Base-by-base conservation (phyloP, 2,113 vertebrate genomes). In the Aldabrachelys gigantea region DNA sequence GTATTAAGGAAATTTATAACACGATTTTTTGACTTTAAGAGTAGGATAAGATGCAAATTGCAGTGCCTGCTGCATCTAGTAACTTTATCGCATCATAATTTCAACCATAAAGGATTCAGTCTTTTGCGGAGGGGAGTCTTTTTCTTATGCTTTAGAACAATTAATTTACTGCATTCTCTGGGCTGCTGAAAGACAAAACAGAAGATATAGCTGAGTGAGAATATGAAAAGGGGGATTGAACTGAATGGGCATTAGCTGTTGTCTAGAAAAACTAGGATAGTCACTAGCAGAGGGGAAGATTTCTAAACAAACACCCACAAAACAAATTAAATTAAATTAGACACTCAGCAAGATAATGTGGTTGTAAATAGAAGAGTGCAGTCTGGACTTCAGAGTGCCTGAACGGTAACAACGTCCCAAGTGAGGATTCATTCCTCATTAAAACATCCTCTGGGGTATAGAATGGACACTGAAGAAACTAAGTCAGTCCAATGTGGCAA, bases 381-480 rank as follows among this genome's bases (percentile, higher is more conserved):
- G 59, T 44, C 49, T 82, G 69, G 82, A 84, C 87, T 90, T 94
- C 87, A 90, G 31, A 49, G 76, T 25, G 1, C 11, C 22, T 21
- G 75, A 78, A 53, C 87, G 6, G 85, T 88, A 0, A 0, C 69
- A 93, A 57, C 56, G 90, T 52, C 16, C 44, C 44, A 44, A 76
- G 38, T 25, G 22, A 44, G 22, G n/a, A 76, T 41, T 41, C 38
- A 38, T 76, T 22, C 38, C 21, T 95, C 76, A 47, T 87, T 93
- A 92, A 91, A 95, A 96, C 90, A 93, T n/a, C 90, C 94, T 84
- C 83, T 89, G 62, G 90, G 94, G 80, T 0, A 0, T 53, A 50
- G 44, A 44, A 44, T 41, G 38, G 22, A 41, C n/a, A 41, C 22
- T 75, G 72, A 41, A 38, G n/a, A 72, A 38, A 38, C n/a, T 72